These are phyloP conservation scores for Tapera naevia DNA, from an alignment of 2,797 vertebrate species.

Conservation along the genomic window DNA sequence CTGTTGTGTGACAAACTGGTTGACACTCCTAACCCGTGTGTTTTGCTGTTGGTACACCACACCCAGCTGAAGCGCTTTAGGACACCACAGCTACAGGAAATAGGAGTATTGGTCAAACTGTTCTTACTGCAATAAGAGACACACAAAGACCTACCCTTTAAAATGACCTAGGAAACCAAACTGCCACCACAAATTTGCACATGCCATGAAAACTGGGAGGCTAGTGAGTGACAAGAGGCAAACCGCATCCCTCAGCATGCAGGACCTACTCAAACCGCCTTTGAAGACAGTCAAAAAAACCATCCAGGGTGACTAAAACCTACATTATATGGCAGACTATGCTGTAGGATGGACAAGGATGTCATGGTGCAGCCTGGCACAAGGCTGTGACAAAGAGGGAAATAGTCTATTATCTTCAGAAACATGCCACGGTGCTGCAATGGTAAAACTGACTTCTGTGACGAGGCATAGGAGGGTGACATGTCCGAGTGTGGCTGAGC, in stretches of 20 bases:
- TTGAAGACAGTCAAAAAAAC: not conserved
- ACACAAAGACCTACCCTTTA: not conserved
- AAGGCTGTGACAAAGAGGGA: not conserved
- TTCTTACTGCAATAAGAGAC: not conserved
- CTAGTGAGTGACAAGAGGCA: not conserved
- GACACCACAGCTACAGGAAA: not conserved
- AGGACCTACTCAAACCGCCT: not conserved
- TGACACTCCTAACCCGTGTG: not conserved
- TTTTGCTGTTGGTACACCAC: not conserved
- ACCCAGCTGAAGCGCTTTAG: not conserved
- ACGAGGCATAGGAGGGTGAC: not conserved
- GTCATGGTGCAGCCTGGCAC: not conserved
- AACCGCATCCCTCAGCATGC: not conserved
- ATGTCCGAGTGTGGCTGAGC: not conserved
- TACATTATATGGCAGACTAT: accelerated
- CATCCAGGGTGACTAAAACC: not conserved
- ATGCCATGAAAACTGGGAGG: not conserved
- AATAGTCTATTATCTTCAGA: not conserved
- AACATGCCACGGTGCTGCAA: not conserved
- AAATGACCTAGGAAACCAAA: not conserved
- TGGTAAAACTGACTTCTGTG: not conserved
- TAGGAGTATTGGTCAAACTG: not conserved
- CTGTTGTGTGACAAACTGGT: not conserved
- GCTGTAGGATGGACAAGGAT: not conserved
- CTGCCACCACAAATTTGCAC: not conserved